Evolutionary conservation across 2,113 vertebrate species (phyloP).

Genomic region (Sciurus niger): DNA sequence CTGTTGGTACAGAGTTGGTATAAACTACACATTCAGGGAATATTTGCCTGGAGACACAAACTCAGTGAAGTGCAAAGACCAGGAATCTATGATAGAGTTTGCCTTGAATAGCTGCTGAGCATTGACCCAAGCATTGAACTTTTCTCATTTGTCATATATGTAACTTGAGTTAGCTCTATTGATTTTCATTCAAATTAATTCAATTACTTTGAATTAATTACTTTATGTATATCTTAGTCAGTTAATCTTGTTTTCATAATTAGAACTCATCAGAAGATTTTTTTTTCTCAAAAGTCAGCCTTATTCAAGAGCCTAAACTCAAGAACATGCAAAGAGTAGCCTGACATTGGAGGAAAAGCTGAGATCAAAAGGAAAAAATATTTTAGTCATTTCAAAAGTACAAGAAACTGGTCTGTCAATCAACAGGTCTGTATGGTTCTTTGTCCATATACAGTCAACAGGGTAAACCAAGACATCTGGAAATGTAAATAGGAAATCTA

Average conservation of each 20-base stretch:
- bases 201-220: neutral
- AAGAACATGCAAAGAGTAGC: neutral
- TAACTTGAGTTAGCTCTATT: neutral
- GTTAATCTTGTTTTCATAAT: neutral
- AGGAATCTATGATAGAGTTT: neutral
- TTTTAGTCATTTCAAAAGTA: neutral
- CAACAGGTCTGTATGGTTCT: neutral
- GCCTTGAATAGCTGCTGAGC: no score
- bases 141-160: neutral
- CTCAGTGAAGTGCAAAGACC: neutral
- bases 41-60: neutral
- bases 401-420: neutral
- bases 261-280: neutral
- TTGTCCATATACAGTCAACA: neutral
- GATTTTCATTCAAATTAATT: neutral
- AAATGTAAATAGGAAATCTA: neutral
- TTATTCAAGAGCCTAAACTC: neutral
- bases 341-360: neutral
- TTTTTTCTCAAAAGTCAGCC: constrained; percentile 12
- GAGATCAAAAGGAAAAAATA: neutral
- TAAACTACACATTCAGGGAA: neutral
- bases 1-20: neutral
- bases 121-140: neutral
- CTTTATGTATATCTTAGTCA: neutral
- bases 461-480: neutral